Evolutionary conservation across 2,113 vertebrate species (phyloP).

Genomic region (Centrocercus urophasianus): DNA sequence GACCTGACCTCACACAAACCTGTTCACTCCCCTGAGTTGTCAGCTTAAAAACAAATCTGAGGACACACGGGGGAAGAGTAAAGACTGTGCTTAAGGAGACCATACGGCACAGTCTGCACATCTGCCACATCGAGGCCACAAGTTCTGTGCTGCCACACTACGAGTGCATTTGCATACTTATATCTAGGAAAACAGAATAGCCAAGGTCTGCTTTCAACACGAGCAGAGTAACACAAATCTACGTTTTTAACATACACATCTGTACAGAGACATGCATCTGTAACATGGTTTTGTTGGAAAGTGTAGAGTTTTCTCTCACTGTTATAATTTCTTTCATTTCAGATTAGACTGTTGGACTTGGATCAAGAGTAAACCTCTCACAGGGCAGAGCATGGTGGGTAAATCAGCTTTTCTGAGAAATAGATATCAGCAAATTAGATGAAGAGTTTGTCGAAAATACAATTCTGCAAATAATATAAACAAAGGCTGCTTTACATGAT

Average conservation of each 20-base stretch:
- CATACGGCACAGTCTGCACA: neutral
- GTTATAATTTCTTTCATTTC: neutral
- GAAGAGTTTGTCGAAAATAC: neutral
- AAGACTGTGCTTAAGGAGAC: neutral
- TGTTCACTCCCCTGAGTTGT: neutral
- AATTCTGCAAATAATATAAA: neutral
- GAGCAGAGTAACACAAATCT: neutral
- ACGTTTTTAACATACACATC: neutral
- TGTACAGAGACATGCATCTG: neutral
- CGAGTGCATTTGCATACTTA: neutral
- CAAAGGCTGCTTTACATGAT: neutral
- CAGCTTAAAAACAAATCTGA: constrained; percentile 12
- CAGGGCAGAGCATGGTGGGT: neutral
- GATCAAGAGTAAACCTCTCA: neutral
- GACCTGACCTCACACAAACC: constrained; percentile 35
- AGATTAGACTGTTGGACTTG: neutral
- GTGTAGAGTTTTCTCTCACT: accelerated
- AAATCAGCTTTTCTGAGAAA: neutral
- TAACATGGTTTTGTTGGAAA: neutral
- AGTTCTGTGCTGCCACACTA: neutral
- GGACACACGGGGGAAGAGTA: neutral
- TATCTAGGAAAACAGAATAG: neutral
- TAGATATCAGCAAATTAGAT: neutral
- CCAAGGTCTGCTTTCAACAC: neutral
- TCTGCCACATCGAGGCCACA: neutral